These are phyloP conservation scores for Goniozus legneri DNA, from an alignment of 1,140 invertebrate species.

Conservation along the genomic window DNA sequence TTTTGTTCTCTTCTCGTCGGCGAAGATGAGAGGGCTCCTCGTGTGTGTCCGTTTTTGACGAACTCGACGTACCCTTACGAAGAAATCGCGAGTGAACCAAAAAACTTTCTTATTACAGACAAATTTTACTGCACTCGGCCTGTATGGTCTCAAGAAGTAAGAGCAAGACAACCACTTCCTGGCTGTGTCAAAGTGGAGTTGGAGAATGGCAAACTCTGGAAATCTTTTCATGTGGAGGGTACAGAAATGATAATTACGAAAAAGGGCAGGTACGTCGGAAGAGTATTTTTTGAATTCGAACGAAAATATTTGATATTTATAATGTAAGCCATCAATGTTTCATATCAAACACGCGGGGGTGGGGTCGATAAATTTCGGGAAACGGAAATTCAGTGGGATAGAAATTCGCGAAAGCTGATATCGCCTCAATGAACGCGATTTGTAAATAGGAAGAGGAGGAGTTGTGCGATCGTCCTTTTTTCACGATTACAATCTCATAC, in stretches of 20 bases:
- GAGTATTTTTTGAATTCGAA: too few relatives aligned
- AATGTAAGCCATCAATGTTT: too few relatives aligned
- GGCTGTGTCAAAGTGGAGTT: constrained; percentile 31
- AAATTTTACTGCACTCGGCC: constrained; percentile 22
- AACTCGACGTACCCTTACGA: not conserved
- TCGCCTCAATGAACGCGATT: too few relatives aligned
- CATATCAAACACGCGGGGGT: too few relatives aligned
- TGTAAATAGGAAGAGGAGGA: too few relatives aligned
- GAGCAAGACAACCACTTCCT: constrained; percentile 10
- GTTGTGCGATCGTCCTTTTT: too few relatives aligned
- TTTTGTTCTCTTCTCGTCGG: not conserved
- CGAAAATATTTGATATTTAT: too few relatives aligned
- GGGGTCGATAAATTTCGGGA: too few relatives aligned
- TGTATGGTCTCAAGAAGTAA: constrained; percentile 11
- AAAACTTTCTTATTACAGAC: not conserved
- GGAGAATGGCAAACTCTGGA: constrained; percentile 53
- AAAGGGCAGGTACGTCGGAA: constrained; percentile 60
- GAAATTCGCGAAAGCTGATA: too few relatives aligned
- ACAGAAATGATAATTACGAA: constrained; percentile 80
- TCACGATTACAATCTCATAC: too few relatives aligned
- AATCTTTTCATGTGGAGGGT: constrained; percentile 62
- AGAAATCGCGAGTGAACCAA: not conserved
- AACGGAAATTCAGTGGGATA: too few relatives aligned
- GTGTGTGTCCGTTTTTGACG: not conserved
- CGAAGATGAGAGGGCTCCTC: not conserved